Conservation (phyloP, 1,140 invertebrate species). For the Xylocopa sonorina region DNA sequence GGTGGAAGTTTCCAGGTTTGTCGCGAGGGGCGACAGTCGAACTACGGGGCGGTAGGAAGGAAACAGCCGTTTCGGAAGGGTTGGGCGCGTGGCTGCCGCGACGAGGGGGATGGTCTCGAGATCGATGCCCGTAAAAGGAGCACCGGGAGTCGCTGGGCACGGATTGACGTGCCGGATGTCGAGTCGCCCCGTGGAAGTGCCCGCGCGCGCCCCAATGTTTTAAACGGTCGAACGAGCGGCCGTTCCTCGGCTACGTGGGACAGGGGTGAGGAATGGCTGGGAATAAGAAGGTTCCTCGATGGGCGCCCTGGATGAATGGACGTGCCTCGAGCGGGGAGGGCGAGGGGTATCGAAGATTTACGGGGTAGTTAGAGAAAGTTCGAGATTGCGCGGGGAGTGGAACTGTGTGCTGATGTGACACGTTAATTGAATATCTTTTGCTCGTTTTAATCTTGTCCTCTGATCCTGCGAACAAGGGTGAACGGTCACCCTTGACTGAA, state of each 20-base stretch:
- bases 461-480: too few relatives aligned
- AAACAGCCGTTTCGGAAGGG: neutral
- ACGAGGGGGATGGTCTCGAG: neutral
- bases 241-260: conserved; percentile 10
- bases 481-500: too few relatives aligned
- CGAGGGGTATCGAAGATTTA: neutral
- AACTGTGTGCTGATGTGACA: neutral
- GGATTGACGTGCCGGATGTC: conserved; percentile 33
- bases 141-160: neutral
- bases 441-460: too few relatives aligned
- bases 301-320: neutral
- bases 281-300: neutral
- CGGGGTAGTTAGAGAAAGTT: neutral
- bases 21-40: neutral
- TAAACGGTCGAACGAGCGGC: conserved; percentile 30
- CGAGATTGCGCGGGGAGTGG: neutral
- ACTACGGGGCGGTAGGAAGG: neutral
- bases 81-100: conserved; percentile 4
- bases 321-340: neutral
- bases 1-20: neutral
- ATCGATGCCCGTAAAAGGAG: conserved; percentile 33
- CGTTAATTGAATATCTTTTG: neutral
- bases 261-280: conserved; percentile 4
- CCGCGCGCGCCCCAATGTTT: conserved; percentile 2
- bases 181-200: conserved; percentile 6